Conservation (phyloP, 2,797 vertebrate genomes). For the Pangasius krempfi region DNA sequence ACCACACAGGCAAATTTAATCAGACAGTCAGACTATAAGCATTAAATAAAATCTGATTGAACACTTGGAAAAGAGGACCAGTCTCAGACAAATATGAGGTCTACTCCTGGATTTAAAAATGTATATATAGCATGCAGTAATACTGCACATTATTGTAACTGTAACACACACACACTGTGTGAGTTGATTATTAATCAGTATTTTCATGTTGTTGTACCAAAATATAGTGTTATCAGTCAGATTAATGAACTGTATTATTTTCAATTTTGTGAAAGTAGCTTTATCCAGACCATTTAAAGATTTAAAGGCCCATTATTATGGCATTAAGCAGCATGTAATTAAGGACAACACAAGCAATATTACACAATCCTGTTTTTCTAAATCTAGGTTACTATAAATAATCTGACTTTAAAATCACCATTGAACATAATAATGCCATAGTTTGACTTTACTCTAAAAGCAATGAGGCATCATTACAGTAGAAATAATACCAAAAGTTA, state of each 20-base stretch:
- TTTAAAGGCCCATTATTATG: not conserved
- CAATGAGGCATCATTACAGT: not conserved
- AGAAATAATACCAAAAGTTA: not conserved
- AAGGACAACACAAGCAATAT: not conserved
- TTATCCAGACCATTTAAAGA: slow-evolving; percentile 14
- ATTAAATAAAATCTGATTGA: slow-evolving; percentile 5
- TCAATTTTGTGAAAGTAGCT: not conserved
- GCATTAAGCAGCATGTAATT: slow-evolving; percentile 27
- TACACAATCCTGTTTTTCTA: not conserved
- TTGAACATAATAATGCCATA: not conserved
- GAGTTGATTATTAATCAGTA: slow-evolving; percentile 1
- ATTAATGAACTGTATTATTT: slow-evolving; percentile 33
- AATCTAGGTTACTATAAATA: not conserved
- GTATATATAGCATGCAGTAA: not conserved
- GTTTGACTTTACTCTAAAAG: not conserved
- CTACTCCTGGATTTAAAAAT: slow-evolving; percentile 5
- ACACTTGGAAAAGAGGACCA: not conserved
- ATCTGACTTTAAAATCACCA: no score
- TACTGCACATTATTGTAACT: slow-evolving; percentile 7
- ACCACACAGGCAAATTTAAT: slow-evolving; percentile 9
- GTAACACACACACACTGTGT: slow-evolving; percentile 7
- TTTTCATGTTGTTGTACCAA: not conserved
- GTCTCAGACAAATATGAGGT: not conserved
- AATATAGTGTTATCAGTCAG: not conserved
- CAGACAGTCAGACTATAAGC: not conserved